Evolutionary conservation across 1,140 invertebrate genomes (phyloP), one percentile per base, ranked within the genome.

Genomic region (Microplitis demolitor): DNA sequence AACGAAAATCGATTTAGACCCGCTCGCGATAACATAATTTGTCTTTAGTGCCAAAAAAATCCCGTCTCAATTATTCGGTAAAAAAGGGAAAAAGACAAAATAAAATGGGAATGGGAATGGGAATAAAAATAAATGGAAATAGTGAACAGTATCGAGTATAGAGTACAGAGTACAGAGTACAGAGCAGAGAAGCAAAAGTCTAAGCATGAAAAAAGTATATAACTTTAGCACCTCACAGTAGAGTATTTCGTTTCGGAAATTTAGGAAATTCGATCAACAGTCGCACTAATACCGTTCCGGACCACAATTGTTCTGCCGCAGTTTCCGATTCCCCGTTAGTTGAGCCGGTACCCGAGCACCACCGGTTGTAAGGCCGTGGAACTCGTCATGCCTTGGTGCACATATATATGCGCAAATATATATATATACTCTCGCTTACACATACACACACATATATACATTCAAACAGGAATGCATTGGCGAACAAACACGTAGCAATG

Each of bases 181-280:
- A 45, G 6, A 45, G 6, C 0, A 45, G 39, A 45, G 8, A 45
- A 11, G 39, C 39, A 45, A 45, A 45, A 45, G 39, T 45, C 39
- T 45, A 5, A 45, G 39, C 3, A 33, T 9, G 6, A 58, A 58
- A 58, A 58, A 9, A 24, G 24, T 24, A 58, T 16, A 58, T 6
- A 24, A 31, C 16, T 16, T 24, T 58, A 58, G 56, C 4, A 58
- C 6, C 24, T 58, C 24, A 24, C 16, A 58, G 4, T 16, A 24
- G 5, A 9, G 14, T 58, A 58, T 58, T 58, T 31, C 16, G 56
- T 58, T 58, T 58, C 56, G 9, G 24, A 31, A 58, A 58, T 58
- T 58, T 31, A 58, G 56, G 56, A 58, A 58, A 58, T 58, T 58
- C 56, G 56, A 58, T 58, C 56, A 58, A 58, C 56, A 58, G 56